A percentile compares a stretch with the other conserved stretches of the same genome.
These are phyloP conservation scores for Nasonia oneida DNA, from an alignment of 2,888 invertebrate species.

Conservation along the genomic window DNA sequence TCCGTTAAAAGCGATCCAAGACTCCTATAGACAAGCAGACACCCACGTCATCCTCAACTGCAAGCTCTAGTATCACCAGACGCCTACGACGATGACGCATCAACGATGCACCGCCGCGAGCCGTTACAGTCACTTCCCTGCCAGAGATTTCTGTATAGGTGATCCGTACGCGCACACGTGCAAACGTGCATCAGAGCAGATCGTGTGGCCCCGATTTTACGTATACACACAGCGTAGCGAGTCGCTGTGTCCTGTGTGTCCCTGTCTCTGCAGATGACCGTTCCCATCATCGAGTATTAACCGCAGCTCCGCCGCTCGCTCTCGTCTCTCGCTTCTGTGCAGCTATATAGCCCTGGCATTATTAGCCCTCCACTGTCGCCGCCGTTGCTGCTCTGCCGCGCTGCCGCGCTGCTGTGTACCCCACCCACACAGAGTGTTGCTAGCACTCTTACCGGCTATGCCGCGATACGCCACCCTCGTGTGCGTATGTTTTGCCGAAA, in stretches of 20 bases:
- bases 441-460: conserved; percentile 24
- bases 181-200: background rate
- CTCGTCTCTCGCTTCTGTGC: conserved; percentile 52
- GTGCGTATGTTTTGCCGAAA: background rate
- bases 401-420: background rate
- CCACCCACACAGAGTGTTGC: conserved; percentile 7
- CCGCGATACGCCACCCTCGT: conserved; percentile 14
- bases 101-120: conserved; percentile 26
- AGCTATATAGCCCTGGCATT: conserved; percentile 38
- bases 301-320: conserved; percentile 74
- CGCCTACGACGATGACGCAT: conserved; percentile 20
- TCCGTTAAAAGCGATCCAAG: no score
- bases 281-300: conserved; percentile 80
- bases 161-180: background rate
- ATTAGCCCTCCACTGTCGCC: conserved; percentile 45
- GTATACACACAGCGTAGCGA: conserved; percentile 28
- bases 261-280: conserved; percentile 79
- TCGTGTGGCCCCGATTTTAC: conserved; percentile 69
- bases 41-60: background rate
- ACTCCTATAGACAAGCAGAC: no score
- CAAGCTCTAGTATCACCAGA: background rate
- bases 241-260: conserved; percentile 60
- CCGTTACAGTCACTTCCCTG: conserved; percentile 9
- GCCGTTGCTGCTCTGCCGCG: background rate
- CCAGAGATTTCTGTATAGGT: background rate